Conservation (phyloP, 1,140 invertebrate genomes). For the Aplysia californica region DNA sequence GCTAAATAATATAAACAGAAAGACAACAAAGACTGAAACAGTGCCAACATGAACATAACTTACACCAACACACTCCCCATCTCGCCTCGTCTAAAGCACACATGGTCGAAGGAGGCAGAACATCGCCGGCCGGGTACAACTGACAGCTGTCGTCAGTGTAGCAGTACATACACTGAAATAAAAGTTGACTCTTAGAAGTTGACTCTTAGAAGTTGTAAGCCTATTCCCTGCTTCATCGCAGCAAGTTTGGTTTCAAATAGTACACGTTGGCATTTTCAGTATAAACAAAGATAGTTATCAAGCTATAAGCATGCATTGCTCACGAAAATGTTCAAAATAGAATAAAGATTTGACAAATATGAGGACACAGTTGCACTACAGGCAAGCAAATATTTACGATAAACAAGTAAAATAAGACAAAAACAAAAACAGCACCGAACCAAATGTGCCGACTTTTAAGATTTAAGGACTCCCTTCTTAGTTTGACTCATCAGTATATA, state of each 20-base stretch:
- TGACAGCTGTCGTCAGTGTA: conserved; percentile 40
- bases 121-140: conserved; percentile 40
- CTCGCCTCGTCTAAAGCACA: conserved; percentile 47
- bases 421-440: no score
- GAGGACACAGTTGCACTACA: no score
- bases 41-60: conserved; percentile 15
- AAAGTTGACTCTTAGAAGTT: neutral
- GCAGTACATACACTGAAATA: conserved; percentile 49
- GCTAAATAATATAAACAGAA: no score
- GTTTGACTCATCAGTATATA: no score
- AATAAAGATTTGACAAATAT: neutral
- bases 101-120: conserved; percentile 34
- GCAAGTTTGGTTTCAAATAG: neutral
- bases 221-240: no score
- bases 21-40: no score
- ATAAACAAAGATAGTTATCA: neutral
- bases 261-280: neutral
- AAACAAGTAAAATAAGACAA: no score
- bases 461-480: no score
- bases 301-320: neutral
- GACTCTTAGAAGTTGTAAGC: no score
- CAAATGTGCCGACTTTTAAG: no score
- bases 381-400: no score
- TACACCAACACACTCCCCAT: conserved; percentile 57
- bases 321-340: neutral